Percentiles rank a stretch among this genome's conserved stretches.
phyloP scores from a whole-genome alignment of 2,797 vertebrate genomes.

The Tinamus major region DNA sequence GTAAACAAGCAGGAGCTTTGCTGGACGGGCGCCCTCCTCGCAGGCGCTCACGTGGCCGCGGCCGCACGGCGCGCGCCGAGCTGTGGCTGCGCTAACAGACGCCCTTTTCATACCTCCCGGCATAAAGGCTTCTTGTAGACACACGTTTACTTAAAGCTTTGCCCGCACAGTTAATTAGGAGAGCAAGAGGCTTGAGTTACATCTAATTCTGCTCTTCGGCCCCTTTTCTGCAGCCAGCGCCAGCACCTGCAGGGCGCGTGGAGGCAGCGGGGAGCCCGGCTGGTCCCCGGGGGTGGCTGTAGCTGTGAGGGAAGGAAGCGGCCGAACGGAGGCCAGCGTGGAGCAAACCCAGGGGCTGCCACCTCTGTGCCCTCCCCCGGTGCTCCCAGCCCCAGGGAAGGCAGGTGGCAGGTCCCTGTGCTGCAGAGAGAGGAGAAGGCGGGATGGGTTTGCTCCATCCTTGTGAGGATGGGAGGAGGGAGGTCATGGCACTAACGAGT shows the following conservation, averaged over 20 bases:
- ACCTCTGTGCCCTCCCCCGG: fast-evolving
- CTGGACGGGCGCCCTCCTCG: neutral
- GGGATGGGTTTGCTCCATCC: neutral
- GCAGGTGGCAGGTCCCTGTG: neutral
- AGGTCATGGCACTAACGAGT: neutral
- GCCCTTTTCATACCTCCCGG: constrained; percentile 54
- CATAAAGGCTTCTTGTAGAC: constrained; percentile 57
- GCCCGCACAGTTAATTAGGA: constrained; percentile 23
- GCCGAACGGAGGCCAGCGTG: fast-evolving
- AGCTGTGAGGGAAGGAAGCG: neutral
- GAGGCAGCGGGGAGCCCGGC: neutral
- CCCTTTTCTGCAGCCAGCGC: neutral
- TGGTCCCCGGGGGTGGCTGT: neutral
- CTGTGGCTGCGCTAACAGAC: constrained; percentile 35
- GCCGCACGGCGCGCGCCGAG: neutral
- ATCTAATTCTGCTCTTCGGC: constrained; percentile 10
- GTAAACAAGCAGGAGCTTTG: constrained; percentile 63
- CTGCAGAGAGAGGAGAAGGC: neutral
- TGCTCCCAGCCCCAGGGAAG: neutral
- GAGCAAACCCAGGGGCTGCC: neutral
- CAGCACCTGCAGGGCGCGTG: neutral
- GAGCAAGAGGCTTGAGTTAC: constrained; percentile 18
- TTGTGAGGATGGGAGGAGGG: neutral
- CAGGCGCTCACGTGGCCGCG: fast-evolving
- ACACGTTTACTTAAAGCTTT: constrained; percentile 9